Evolutionary conservation across 2,113 vertebrate genomes (phyloP).

Genomic region (Uria lomvia): DNA sequence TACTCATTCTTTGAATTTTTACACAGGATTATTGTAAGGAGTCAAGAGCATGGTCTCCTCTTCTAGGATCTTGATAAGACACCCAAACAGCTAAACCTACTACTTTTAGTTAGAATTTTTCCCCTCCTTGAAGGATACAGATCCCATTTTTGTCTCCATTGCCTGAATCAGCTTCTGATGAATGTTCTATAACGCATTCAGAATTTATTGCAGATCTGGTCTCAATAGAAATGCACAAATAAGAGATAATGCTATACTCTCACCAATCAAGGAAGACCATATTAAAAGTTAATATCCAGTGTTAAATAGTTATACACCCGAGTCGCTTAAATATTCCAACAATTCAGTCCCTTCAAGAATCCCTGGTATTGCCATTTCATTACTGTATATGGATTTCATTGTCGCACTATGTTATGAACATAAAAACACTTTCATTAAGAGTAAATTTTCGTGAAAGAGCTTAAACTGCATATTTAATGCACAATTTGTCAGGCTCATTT

Average conservation of each 20-base stretch:
- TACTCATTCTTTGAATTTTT: neutral
- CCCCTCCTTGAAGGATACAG: neutral
- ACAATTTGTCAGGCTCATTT: constrained; percentile 9
- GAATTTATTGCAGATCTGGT: neutral
- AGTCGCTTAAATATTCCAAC: neutral
- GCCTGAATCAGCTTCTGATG: neutral
- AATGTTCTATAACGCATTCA: neutral
- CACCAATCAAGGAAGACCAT: neutral
- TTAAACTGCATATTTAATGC: constrained; percentile 21
- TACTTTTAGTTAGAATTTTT: neutral
- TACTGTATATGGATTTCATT: neutral
- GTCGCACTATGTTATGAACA: neutral
- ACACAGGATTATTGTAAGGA: neutral
- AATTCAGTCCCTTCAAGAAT: neutral
- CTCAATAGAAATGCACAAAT: neutral
- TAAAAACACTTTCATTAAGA: constrained; percentile 19
- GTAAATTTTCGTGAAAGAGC: constrained; percentile 23
- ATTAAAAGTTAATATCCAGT: neutral
- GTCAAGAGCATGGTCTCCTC: neutral
- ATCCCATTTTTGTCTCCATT: neutral
- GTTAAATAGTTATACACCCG: neutral
- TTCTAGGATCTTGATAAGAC: neutral
- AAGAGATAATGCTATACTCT: neutral
- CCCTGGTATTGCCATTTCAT: neutral
- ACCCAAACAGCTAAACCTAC: neutral